Evolutionary conservation across 1,140 invertebrate genomes (phyloP), one percentile per base, ranked within the genome.

Genomic region (Yoshiicerus persimilis): DNA sequence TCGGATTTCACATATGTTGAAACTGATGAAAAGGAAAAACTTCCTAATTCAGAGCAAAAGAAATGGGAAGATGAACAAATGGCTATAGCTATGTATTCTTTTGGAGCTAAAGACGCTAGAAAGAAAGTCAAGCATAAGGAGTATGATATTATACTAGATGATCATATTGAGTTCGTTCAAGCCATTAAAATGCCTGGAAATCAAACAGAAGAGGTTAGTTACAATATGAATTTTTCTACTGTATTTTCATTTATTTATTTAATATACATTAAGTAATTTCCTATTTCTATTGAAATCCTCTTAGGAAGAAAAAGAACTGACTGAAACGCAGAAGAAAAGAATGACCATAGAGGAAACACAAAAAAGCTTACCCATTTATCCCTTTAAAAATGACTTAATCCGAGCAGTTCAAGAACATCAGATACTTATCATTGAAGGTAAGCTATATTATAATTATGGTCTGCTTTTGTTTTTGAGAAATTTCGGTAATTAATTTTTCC

Each of bases 41-140:
- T 96, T 41, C 96, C 96, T 1, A 96, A 98, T 92, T 97, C 97
- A 8, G 99, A 99, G 92, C 98, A 99, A 92, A 95, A 95, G 89
- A 98, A 98, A 94, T 99, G 98, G 99, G 99, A 99, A 93, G 97
- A 99, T 87, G 98, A 99, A 92, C 97, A 99, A 93, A 96, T 99
- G 93, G 95, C 96, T 30, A 96, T 97, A n/a, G 98, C 98, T 25
- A 95, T 96, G 41, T 96, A 98, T 92, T 95, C 95, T 91, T 98
- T 99, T 94, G 99, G 99, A 20, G 97, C 99, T 0, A 97, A 96
- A 93, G 96, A 99, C 94, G 95, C 95, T 30, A 88, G 30, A 77
- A 90, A 90, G 66, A 90, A 88, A 89, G 91, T 84, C 84, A 70
- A 80, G 32, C 34, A 38, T 5, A 90, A 91, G 62, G 91, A 90